Conservation (phyloP, 2,888 invertebrate genomes). For the Galeopsomyia nigrocyanea region DNA sequence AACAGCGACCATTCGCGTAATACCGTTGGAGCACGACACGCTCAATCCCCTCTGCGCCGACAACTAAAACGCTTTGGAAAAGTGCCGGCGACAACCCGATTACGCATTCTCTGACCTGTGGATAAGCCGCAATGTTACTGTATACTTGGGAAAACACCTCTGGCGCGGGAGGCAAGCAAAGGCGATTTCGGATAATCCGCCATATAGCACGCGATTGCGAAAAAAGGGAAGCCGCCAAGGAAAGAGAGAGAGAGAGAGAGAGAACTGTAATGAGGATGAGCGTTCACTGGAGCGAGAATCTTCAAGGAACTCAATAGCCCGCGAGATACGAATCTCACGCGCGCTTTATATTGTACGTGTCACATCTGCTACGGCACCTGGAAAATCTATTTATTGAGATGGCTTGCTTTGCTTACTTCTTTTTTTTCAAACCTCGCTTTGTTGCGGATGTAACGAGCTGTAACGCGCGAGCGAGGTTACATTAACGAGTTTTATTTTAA, state of each 20-base stretch:
- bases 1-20: background rate
- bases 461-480: no score
- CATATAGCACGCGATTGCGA: slow-evolving; percentile 34
- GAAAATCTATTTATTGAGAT: slow-evolving; percentile 30
- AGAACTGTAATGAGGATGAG: slow-evolving; percentile 37
- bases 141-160: background rate
- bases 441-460: no score
- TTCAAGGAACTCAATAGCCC: slow-evolving; percentile 7
- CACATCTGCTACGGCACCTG: slow-evolving; percentile 13
- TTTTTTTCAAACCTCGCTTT: no score
- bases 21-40: no score
- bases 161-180: slow-evolving; percentile 1
- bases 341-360: slow-evolving; percentile 24
- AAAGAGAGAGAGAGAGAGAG: no score
- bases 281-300: slow-evolving; percentile 39
- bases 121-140: slow-evolving; percentile 7
- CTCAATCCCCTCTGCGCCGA: no score
- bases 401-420: background rate
- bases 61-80: no score
- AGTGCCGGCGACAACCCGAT: slow-evolving; percentile 6
- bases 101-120: background rate
- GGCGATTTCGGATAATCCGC: slow-evolving; percentile 38
- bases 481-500: no score
- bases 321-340: slow-evolving; percentile 29
- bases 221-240: slow-evolving; percentile 5